Percentiles rank a stretch among this genome's conserved stretches.
Evolutionary conservation across 1,140 invertebrate genomes (phyloP).

Genomic region (Sycobia sp.): DNA sequence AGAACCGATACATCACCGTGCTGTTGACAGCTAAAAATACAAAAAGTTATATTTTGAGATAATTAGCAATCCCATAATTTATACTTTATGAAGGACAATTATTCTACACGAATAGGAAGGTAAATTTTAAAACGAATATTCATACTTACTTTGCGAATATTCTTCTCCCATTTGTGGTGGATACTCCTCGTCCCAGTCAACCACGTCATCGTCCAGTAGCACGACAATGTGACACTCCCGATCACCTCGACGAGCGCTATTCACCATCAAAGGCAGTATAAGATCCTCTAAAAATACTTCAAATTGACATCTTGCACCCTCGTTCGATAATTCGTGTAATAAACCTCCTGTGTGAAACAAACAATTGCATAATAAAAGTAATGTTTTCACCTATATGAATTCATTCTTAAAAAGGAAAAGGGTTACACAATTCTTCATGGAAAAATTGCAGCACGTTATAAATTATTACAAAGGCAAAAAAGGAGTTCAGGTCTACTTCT

Average conservation of each 20-base stretch:
- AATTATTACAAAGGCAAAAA: no score
- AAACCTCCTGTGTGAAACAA: constrained; percentile 78
- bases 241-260: constrained; percentile 88
- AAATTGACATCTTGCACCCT: constrained; percentile 96
- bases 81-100: not conserved
- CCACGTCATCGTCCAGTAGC: constrained; percentile 91
- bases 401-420: no score
- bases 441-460: no score
- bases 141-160: constrained; percentile 85
- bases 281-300: constrained; percentile 94
- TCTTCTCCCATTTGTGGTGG: constrained; percentile 99
- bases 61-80: not conserved
- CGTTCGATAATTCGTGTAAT: constrained; percentile 97
- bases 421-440: no score
- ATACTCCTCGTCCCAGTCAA: constrained; percentile 99
- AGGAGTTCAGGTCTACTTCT: no score
- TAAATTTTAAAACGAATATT: not conserved
- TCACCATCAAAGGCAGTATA: constrained; percentile 95
- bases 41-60: not conserved
- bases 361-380: no score
- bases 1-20: constrained; percentile 95
- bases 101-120: not conserved
- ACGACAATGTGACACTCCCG: constrained; percentile 94
- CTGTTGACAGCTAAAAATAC: constrained; percentile 75
- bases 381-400: no score